These are phyloP conservation scores for Mormyrus proboscirostris DNA, from an alignment of 2,797 vertebrate species.

Conservation along the genomic window DNA sequence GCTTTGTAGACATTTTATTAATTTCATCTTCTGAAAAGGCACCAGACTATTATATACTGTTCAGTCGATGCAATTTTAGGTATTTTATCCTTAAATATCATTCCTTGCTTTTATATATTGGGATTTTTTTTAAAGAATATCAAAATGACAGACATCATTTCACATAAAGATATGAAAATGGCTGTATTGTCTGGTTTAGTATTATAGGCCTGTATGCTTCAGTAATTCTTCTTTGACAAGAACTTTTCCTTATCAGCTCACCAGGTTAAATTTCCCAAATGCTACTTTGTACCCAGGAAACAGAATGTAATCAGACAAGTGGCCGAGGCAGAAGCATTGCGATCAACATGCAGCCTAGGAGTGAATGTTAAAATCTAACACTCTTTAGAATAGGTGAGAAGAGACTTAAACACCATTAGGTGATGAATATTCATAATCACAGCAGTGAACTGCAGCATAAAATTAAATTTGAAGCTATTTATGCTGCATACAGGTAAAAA, in stretches of 20 bases:
- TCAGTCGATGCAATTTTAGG: neutral
- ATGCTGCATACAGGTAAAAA: neutral
- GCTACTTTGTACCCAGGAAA: neutral
- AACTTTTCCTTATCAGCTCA: neutral
- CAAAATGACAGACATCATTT: neutral
- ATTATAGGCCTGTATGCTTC: neutral
- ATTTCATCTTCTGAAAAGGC: neutral
- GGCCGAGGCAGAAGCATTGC: too few species aligned
- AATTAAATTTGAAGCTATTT: neutral
- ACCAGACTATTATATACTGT: neutral
- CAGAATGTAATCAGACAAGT: neutral
- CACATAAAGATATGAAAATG: neutral
- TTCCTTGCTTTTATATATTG: neutral
- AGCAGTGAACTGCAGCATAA: neutral
- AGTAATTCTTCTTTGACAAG: neutral
- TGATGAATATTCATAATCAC: slow-evolving; percentile 11
- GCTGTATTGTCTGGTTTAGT: neutral
- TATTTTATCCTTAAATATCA: neutral
- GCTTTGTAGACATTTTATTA: neutral
- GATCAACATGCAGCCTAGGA: neutral
- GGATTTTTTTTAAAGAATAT: neutral
- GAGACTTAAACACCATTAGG: neutral
- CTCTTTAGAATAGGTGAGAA: neutral
- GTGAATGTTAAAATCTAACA: neutral
- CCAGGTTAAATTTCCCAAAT: neutral